phyloP scores from a whole-genome alignment of 2,797 vertebrate genomes.

The Hirundo rustica region DNA sequence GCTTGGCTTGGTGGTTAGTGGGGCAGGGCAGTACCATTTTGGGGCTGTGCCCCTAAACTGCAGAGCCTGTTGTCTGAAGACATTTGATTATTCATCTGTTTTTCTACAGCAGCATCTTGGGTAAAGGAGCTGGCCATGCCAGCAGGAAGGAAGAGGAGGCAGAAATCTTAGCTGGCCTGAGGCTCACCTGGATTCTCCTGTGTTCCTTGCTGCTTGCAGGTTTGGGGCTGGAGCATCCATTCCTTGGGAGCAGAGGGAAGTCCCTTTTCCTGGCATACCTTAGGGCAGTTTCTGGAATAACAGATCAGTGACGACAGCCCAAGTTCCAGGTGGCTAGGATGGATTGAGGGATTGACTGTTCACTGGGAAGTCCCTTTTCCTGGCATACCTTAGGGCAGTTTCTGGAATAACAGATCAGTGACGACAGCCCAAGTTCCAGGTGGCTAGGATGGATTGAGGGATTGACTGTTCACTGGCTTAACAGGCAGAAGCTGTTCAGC shows the following conservation, averaged over 20 bases:
- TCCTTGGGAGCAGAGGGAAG: not conserved
- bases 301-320: not conserved
- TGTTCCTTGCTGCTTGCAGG: not conserved
- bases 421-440: not conserved
- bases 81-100: not conserved
- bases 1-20: not conserved
- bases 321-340: not conserved
- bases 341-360: not conserved
- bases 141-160: not conserved
- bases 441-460: not conserved
- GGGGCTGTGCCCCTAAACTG: not conserved
- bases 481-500: not conserved
- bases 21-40: not conserved
- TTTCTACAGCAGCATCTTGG: fast-evolving
- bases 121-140: not conserved
- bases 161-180: not conserved
- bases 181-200: not conserved
- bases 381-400: not conserved
- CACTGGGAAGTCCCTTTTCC: fast-evolving
- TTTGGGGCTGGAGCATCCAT: not conserved
- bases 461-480: not conserved
- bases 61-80: not conserved
- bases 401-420: not conserved
- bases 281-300: not conserved
- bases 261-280: not conserved